A percentile compares a stretch with the other conserved stretches of the same genome.
phyloP scores from a whole-genome alignment of 2,113 vertebrate genomes.

The Eurypyga helias region DNA sequence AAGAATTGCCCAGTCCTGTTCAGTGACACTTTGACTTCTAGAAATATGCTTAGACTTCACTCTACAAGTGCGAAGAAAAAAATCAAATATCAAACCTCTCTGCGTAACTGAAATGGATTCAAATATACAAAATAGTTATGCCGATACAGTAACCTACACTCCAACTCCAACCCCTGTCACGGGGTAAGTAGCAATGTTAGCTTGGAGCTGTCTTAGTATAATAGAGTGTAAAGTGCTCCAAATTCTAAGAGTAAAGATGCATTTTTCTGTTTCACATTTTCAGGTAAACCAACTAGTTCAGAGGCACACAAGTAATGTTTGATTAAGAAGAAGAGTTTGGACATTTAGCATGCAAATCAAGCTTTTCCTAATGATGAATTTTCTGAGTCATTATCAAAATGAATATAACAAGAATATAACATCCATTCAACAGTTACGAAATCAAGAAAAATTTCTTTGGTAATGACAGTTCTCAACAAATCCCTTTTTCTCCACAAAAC shows the following conservation, averaged over 20 bases:
- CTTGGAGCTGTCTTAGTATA: not conserved
- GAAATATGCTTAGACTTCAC: not conserved
- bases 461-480: not conserved
- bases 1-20: not conserved
- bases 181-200: not conserved
- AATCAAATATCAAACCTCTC: not conserved
- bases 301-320: not conserved
- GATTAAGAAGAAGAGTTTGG: not conserved
- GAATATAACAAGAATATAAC: not conserved
- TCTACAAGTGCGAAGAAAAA: not conserved
- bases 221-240: not conserved
- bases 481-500: not conserved
- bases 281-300: not conserved
- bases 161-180: not conserved
- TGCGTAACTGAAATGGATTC: not conserved
- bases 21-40: not conserved
- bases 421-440: not conserved
- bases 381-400: not conserved
- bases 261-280: not conserved
- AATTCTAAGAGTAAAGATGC: not conserved
- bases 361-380: not conserved
- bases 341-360: not conserved
- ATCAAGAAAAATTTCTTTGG: not conserved
- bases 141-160: not conserved
- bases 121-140: not conserved